Conservation (phyloP, 2,888 invertebrate species). For the Drosophila trichaetosa region DNA sequence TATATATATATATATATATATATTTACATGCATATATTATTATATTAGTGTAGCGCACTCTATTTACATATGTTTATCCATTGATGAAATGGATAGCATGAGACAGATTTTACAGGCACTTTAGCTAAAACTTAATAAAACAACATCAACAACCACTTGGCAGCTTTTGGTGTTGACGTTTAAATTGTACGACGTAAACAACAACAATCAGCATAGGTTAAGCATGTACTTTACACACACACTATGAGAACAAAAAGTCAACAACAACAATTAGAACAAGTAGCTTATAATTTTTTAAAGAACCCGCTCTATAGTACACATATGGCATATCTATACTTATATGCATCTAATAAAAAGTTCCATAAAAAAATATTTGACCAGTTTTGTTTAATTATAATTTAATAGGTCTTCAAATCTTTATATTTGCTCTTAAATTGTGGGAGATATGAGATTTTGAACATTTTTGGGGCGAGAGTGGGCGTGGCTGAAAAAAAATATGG, state of each 20-base stretch:
- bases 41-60: background rate
- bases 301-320: constrained; percentile 13
- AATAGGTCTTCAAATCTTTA: background rate
- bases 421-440: background rate
- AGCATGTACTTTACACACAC: constrained; percentile 1
- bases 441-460: no score
- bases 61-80: background rate
- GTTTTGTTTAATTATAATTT: background rate
- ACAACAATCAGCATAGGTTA: constrained; percentile 21
- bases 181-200: constrained; percentile 4
- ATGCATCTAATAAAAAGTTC: constrained; percentile 43
- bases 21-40: background rate
- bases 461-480: no score
- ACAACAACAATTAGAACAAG: constrained; percentile 37
- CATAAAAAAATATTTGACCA: constrained; percentile 14
- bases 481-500: no score
- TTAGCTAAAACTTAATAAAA: constrained; percentile 36
- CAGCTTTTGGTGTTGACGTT: constrained; percentile 16
- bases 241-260: constrained; percentile 13
- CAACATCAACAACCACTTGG: constrained; percentile 14
- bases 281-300: constrained; percentile 22
- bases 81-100: background rate
- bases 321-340: constrained; percentile 33
- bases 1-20: constrained; percentile 3
- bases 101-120: constrained; percentile 7